A percentile compares a stretch with the other conserved stretches of the same genome.
Conservation (phyloP, 2,797 vertebrate genomes). For the Poecilia gillii region DNA sequence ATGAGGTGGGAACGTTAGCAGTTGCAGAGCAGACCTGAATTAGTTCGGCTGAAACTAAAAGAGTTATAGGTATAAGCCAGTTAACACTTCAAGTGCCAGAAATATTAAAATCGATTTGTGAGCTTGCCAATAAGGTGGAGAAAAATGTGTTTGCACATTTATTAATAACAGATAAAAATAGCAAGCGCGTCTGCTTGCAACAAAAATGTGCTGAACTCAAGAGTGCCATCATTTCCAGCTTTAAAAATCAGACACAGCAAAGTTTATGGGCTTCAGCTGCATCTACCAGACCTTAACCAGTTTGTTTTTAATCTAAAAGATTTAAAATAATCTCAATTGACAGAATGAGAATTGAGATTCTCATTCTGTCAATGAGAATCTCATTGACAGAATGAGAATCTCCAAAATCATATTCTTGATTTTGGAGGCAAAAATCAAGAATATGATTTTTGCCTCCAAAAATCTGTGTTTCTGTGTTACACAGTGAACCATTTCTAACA, state of each 20-base stretch:
- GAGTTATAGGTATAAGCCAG: neutral
- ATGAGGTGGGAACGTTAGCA: too few relatives aligned
- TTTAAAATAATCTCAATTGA: neutral
- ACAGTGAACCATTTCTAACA: neutral
- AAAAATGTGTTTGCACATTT: neutral
- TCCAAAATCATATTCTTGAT: too few relatives aligned
- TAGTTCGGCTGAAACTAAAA: neutral
- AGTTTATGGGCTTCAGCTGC: neutral
- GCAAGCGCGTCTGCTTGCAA: neutral
- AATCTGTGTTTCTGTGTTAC: neutral
- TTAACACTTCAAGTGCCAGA: neutral
- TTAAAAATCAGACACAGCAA: neutral
- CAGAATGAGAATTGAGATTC: neutral
- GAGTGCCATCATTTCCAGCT: neutral
- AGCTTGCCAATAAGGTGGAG: neutral
- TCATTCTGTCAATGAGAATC: too few relatives aligned
- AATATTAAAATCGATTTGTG: neutral
- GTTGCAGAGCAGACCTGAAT: neutral
- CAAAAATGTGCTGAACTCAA: neutral
- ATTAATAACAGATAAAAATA: neutral
- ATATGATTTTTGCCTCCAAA: too few relatives aligned
- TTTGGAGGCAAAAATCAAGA: neutral
- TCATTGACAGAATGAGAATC: too few relatives aligned
- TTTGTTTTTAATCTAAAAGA: neutral
- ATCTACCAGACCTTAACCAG: neutral